Percentiles rank a stretch among this genome's conserved stretches.
Conservation (phyloP, 2,113 vertebrate species). For the Echinops telfairi region DNA sequence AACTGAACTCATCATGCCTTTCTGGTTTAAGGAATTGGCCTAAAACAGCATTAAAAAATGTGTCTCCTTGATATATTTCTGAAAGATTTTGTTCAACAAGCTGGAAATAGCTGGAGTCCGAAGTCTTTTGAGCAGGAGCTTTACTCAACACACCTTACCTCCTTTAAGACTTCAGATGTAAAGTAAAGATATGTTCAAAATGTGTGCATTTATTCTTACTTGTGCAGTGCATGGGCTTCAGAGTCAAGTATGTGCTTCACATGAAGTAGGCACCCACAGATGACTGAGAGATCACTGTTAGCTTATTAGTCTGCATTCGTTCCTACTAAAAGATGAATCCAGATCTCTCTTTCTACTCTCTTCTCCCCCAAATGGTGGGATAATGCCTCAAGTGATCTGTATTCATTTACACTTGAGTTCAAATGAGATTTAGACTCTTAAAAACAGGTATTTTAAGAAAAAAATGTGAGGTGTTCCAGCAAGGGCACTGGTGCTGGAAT, state of each 20-base stretch:
- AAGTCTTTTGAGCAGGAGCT: conserved; percentile 16
- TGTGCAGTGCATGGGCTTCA: neutral
- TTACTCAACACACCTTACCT: neutral
- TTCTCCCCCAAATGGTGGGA: conserved; percentile 25
- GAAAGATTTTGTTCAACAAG: neutral
- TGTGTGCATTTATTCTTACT: neutral
- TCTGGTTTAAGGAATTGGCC: conserved; percentile 8
- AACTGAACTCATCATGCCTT: neutral
- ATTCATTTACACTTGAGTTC: conserved; percentile 61
- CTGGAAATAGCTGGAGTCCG: neutral
- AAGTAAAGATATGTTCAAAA: conserved; percentile 43
- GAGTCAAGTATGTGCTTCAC: neutral
- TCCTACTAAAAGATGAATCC: conserved; percentile 20
- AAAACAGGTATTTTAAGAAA: conserved; percentile 37
- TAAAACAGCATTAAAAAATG: conserved; percentile 1
- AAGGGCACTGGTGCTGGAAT: neutral
- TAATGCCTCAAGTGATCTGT: conserved; percentile 20
- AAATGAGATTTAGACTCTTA: conserved; percentile 37
- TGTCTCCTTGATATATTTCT: conserved; percentile 8
- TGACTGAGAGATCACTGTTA: conserved; percentile 21
- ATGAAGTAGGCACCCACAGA: neutral
- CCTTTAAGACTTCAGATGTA: conserved; percentile 1
- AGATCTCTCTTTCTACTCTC: neutral
- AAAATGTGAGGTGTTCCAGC: neutral
- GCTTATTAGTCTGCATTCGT: neutral